Percentiles rank a stretch among this genome's conserved stretches.
Evolutionary conservation across 1,140 invertebrate species (phyloP).

Genomic region (Ceratosolen fusciceps): DNA sequence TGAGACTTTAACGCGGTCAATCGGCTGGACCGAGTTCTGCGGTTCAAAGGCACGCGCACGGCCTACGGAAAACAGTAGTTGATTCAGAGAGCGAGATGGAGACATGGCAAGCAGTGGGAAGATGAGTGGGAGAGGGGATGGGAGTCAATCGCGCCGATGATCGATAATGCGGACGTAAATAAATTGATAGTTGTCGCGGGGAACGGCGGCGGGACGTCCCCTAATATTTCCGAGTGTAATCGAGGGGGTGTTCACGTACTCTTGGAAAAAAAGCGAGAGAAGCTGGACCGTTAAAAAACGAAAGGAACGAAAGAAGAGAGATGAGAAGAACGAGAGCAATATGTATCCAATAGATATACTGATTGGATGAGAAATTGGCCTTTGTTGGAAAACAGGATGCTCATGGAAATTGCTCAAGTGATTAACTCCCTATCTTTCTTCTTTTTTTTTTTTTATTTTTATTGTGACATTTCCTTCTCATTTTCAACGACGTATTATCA

Average conservation of each 20-base stretch:
- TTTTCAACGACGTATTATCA: too few species aligned
- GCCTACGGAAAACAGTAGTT: neutral
- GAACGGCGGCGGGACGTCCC: conserved; percentile 67
- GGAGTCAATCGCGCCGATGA: conserved; percentile 54
- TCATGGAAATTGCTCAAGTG: conserved; percentile 1
- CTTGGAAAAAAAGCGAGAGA: conserved; percentile 37
- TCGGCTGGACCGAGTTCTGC: conserved; percentile 36
- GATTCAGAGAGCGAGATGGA: conserved; percentile 7
- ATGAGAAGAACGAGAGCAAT: conserved; percentile 2
- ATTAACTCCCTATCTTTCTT: conserved; percentile 1
- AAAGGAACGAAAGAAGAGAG: conserved; percentile 42
- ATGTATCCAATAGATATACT: neutral
- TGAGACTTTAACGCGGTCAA: conserved; percentile 26
- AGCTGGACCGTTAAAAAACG: neutral
- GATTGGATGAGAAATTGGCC: conserved; percentile 35
- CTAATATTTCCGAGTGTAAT: conserved; percentile 74
- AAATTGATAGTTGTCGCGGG: conserved; percentile 71
- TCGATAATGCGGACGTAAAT: conserved; percentile 64
- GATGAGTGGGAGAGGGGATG: conserved; percentile 42
- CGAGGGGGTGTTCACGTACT: conserved; percentile 68
- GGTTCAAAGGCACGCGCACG: conserved; percentile 3
- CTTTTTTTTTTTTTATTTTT: neutral
- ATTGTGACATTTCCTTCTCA: neutral
- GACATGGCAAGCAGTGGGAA: conserved; percentile 16
- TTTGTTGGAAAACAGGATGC: conserved; percentile 25